Conservation (phyloP, 2,113 vertebrate genomes). For the Azemiops feae region DNA sequence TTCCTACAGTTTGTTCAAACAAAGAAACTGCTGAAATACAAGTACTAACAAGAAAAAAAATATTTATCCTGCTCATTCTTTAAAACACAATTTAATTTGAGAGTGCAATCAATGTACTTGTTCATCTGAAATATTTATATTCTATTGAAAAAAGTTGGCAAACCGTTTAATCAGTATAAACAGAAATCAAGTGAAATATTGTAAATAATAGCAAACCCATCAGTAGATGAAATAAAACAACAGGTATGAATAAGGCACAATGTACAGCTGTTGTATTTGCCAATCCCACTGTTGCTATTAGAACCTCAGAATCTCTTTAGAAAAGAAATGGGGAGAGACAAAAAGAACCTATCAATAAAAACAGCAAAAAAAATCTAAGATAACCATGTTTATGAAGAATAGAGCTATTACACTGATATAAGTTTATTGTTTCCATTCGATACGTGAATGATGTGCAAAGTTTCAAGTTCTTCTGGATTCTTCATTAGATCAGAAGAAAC, state of each 20-base stretch:
- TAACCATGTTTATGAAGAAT: neutral
- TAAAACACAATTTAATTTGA: constrained; percentile 1
- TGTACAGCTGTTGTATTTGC: neutral
- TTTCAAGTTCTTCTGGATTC: neutral
- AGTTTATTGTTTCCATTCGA: neutral
- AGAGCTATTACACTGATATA: neutral
- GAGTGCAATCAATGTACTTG: neutral
- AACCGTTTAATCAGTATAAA: neutral
- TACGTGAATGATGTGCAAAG: too few relatives aligned
- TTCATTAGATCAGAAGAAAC: neutral
- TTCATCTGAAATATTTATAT: neutral
- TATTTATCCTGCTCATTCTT: neutral
- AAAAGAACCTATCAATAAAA: neutral
- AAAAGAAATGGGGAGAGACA: neutral
- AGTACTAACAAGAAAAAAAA: neutral
- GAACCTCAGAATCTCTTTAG: neutral
- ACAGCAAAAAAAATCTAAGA: neutral
- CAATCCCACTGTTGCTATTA: neutral
- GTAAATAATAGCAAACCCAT: neutral
- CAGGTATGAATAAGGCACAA: neutral
- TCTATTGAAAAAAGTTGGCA: neutral
- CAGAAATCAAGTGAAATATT: neutral
- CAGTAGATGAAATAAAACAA: neutral
- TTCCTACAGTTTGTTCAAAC: neutral
- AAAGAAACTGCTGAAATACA: neutral